Conservation (phyloP, 2,797 vertebrate genomes). For the Alauda arvensis region DNA sequence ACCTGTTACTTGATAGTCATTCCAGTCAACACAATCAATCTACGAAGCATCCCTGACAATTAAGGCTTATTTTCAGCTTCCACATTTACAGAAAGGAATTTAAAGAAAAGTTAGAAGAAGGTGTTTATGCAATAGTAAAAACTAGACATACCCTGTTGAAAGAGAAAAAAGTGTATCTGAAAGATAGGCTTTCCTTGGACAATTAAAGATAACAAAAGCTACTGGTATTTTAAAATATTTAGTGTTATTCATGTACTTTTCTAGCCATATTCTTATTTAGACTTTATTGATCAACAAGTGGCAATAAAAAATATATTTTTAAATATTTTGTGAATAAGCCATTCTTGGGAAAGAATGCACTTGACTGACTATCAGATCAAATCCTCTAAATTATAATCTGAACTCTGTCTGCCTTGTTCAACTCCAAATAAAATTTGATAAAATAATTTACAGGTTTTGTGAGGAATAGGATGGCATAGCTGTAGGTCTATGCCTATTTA, state of each 20-base stretch:
- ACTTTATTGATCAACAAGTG: rapidly evolving
- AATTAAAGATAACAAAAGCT: not conserved
- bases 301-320: not conserved
- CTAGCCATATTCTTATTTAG: not conserved
- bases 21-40: not conserved
- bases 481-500: not conserved
- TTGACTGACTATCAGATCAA: not conserved
- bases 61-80: not conserved
- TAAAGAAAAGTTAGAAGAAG: not conserved
- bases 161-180: not conserved
- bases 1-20: not conserved
- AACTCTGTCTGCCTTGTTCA: not conserved
- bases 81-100: not conserved
- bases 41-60: not conserved
- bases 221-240: not conserved
- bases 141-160: rapidly evolving
- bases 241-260: not conserved
- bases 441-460: not conserved
- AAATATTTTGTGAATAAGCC: not conserved
- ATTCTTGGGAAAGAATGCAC: not conserved
- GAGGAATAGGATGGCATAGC: not conserved
- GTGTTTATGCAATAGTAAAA: not conserved
- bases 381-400: not conserved
- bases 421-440: not conserved
- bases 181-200: not conserved